Base-by-base conservation (phyloP, 2,888 invertebrate species). In the Dione juno region DNA sequence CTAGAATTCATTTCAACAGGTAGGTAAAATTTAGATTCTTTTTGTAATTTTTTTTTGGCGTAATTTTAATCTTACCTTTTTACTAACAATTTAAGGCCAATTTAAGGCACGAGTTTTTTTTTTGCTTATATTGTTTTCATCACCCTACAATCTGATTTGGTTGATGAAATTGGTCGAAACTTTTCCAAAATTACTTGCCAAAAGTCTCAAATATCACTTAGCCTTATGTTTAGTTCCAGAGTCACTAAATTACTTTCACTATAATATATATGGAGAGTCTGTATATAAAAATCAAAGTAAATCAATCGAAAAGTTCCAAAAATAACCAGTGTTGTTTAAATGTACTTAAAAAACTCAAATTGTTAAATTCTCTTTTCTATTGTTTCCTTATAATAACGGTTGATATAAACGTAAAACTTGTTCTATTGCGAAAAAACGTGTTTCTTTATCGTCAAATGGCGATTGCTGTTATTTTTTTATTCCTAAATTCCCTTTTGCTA, bases 381-480 rank as follows among this genome's bases (percentile, higher is more conserved):
- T 93, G 93, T 84, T 92, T 91, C 81, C 84, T 90, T 88, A 87
- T 93, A 92, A 93, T 92, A 93, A 93, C 91, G 90, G 90, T 93
- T 93, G 93, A 93, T 93, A 93, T 93, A 93, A 93, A 93, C 88
- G 85, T 88, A 93, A 93, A 93, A 93, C 93, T 93, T 92, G 93
- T 93, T 93, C 93, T 93, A 93, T 93, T 93, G 93, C 93, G 93
- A 93, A 93, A 93, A 93, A 93, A 93, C 92, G 92, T 91, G 89
- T 92, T 93, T 87, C 93, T 93, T 93, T 92, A 92, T 90, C 90
- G 93, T 93, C 93, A 93, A 93, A 93, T 93, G 92, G 89, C 93
- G 90, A 83, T 83, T 80, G 82, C 81, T 88, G 81, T 88, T 87
- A 89, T 92, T 90, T 84, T 76, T 86, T 88, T 76, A 78, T 79